Conservation (phyloP, 2,888 invertebrate genomes). For the Drosophila basisetae region DNA sequence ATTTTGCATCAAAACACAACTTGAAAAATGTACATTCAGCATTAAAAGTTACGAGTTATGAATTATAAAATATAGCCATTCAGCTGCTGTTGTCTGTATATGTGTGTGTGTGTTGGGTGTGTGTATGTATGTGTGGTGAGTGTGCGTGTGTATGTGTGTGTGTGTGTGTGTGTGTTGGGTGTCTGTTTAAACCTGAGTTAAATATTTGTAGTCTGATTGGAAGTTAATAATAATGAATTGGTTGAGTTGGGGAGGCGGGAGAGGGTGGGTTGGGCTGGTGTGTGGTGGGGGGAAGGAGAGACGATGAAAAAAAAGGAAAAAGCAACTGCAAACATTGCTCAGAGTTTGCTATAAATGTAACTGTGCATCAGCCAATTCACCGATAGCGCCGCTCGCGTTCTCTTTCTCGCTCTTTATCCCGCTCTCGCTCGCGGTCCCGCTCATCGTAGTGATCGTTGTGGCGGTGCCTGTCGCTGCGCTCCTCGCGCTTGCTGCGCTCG, state of each 20-base stretch:
- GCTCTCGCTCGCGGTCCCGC: slow-evolving; percentile 40
- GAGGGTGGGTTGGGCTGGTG: background rate
- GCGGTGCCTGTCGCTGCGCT: slow-evolving; percentile 55
- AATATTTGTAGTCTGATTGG: background rate
- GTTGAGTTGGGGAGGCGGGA: background rate
- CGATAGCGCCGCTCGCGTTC: slow-evolving; percentile 70
- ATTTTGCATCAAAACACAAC: slow-evolving; percentile 72
- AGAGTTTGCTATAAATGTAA: slow-evolving; percentile 28
- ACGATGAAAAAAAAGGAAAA: slow-evolving; percentile 12
- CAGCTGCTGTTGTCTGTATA: slow-evolving; percentile 24
- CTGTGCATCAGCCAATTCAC: slow-evolving; percentile 46
- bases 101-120: slow-evolving; percentile 7
- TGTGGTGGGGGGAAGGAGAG: background rate
- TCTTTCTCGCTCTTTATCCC: slow-evolving; percentile 31
- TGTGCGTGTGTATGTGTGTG: slow-evolving; percentile 6
- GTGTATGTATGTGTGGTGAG: slow-evolving; percentile 16
- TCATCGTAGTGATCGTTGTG: slow-evolving; percentile 63
- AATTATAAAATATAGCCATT: slow-evolving; percentile 54
- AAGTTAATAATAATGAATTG: slow-evolving; percentile 6
- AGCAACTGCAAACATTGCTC: slow-evolving; percentile 30
- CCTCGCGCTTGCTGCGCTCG: slow-evolving; percentile 66
- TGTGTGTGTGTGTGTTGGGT: slow-evolving; percentile 9
- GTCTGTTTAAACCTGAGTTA: slow-evolving; percentile 64
- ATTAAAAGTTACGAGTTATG: slow-evolving; percentile 41
- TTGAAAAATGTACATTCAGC: slow-evolving; percentile 58